phyloP scores from a whole-genome alignment of 2,888 invertebrate species.

The Tridacna gigas region DNA sequence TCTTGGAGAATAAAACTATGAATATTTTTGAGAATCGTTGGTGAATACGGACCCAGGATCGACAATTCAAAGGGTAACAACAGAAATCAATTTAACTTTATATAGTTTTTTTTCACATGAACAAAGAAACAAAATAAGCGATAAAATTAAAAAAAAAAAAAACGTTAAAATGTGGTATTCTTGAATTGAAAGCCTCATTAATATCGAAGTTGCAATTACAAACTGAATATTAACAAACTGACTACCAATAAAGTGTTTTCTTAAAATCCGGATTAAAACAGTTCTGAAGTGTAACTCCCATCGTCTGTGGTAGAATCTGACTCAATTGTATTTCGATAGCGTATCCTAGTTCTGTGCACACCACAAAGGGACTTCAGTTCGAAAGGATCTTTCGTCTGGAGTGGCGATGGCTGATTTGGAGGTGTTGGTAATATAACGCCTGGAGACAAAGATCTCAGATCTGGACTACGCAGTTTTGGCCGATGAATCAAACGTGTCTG shows the following conservation, averaged over 20 bases:
- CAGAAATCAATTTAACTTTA: too few species aligned
- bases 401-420: not conserved
- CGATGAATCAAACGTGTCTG: not conserved
- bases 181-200: too few species aligned
- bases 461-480: not conserved
- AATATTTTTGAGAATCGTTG: too few species aligned
- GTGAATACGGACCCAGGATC: too few species aligned
- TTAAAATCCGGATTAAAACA: too few species aligned
- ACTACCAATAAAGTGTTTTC: not conserved
- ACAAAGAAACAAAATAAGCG: too few species aligned
- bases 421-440: not conserved
- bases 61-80: too few species aligned
- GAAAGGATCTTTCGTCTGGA: constrained; percentile 15
- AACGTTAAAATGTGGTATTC: too few species aligned
- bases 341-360: constrained; percentile 48
- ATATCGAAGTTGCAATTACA: too few species aligned
- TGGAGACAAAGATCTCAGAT: not conserved
- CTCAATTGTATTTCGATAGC: constrained; percentile 8
- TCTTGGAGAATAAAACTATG: too few species aligned
- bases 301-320: constrained; percentile 28
- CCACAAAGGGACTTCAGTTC: constrained; percentile 59
- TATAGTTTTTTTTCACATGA: too few species aligned
- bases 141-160: too few species aligned
- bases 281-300: constrained; percentile 29
- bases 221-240: not conserved